Evolutionary conservation across 1,140 invertebrate species (phyloP), one percentile per base, ranked within the genome.

Genomic region (Apocrypta bakeri): DNA sequence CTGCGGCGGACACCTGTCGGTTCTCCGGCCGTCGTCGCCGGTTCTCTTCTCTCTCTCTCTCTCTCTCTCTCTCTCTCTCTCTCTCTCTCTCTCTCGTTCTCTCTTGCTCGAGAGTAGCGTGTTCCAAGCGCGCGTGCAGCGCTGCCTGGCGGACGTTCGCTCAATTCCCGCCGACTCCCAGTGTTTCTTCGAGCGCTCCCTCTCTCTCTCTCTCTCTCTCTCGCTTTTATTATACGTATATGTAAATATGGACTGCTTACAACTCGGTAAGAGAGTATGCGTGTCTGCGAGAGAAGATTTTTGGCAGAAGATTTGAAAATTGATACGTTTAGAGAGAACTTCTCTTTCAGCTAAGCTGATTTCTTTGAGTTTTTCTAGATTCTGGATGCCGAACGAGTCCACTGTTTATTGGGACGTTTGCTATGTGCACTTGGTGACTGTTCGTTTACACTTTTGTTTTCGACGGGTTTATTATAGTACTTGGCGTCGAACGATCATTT

Each of bases 1-100:
- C 33, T 9, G 84, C 88, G 88, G 88, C 84, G 82, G 77, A 85
- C 86, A 87, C 87, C 85, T 86, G 88, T 88, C 86, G 84, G 86
- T 83, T 84, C 48, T 56, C 48, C 48, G 48, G 48, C 48, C 48
- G 48, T 56, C 48, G 48, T 56, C 48, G 48, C 21, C 48, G 48
- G 76, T 72, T 83, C 63, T 31, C 31, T 31, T 31, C 72, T 85
- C 85, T 81, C 29, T 78, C 69, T 73, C 37, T 31, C 40, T 48
- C 72, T 48, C 40, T 73, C 71, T 73, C 71, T 40, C n/a, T 72
- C 69, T 83, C 84, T 27, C 69, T 85, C 85, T 81, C 27, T 80
- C 68, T 72, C 33, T 29, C 37, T 40, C 69, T 40, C 31, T 72
- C 69, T 73, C 71, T 27, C 25, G 40, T n/a, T 84, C 84, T 56